A percentile compares a stretch with the other conserved stretches of the same genome.
phyloP scores from a whole-genome alignment of 1,140 invertebrate genomes.

The Drepana arcuata region DNA sequence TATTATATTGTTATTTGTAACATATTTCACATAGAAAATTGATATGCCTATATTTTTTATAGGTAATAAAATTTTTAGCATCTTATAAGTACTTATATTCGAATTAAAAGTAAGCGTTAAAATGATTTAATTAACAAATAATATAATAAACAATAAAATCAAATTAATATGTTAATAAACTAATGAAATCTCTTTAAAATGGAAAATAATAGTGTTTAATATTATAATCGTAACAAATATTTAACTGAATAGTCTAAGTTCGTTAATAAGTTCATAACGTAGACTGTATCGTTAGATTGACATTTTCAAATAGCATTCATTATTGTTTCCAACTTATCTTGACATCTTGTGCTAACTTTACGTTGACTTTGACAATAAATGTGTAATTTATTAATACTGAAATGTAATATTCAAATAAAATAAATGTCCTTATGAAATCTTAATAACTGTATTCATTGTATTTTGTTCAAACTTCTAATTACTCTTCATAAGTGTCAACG shows the following conservation, averaged over 20 bases:
- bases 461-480: too few relatives aligned
- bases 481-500: too few relatives aligned
- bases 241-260: constrained; percentile 21
- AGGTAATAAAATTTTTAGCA: too few relatives aligned
- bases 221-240: constrained; percentile 14
- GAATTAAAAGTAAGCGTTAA: too few relatives aligned
- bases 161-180: too few relatives aligned
- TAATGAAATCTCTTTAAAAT: too few relatives aligned
- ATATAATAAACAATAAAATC: too few relatives aligned
- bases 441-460: constrained; percentile 1
- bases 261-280: constrained; percentile 5
- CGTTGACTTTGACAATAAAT: constrained; percentile 70
- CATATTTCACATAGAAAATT: too few relatives aligned
- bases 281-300: constrained; percentile 12
- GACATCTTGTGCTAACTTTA: constrained; percentile 47
- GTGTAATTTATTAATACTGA: constrained; percentile 51
- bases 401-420: constrained; percentile 36
- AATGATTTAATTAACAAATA: too few relatives aligned
- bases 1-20: too few relatives aligned
- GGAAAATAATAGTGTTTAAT: constrained; percentile 1
- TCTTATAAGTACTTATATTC: too few relatives aligned
- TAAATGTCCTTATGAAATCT: constrained; percentile 37
- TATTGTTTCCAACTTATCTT: constrained; percentile 23
- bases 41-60: too few relatives aligned
- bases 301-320: constrained; percentile 17